phyloP scores from a whole-genome alignment of 1,140 invertebrate species.

The Zaprionus inermis region DNA sequence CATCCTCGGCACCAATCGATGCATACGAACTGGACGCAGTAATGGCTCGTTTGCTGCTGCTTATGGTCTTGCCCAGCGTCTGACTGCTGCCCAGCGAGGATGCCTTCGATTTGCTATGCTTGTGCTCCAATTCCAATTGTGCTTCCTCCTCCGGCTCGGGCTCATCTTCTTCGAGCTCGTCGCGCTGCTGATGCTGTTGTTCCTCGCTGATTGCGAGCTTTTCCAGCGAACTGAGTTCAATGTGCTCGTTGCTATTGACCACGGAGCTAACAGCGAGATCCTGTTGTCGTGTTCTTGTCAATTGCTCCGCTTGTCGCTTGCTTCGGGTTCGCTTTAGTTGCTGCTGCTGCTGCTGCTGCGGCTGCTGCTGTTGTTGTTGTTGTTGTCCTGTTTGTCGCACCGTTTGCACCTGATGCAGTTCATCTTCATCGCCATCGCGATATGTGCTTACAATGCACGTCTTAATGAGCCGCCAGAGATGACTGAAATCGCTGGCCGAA shows the following conservation, averaged over 20 bases:
- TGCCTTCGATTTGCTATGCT: constrained; percentile 74
- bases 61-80: constrained; percentile 67
- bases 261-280: constrained; percentile 21
- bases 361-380: constrained; percentile 20
- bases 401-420: constrained; percentile 42
- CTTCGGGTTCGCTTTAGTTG: constrained; percentile 1
- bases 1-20: constrained; percentile 51
- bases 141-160: constrained; percentile 27
- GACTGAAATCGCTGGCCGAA: constrained; percentile 94
- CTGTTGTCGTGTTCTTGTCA: constrained; percentile 45
- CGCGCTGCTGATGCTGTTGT: constrained; percentile 11
- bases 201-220: constrained; percentile 44
- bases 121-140: constrained; percentile 35
- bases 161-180: constrained; percentile 18
- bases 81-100: constrained; percentile 78
- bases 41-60: constrained; percentile 65
- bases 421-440: constrained; percentile 84
- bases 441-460: constrained; percentile 81
- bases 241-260: constrained; percentile 62
- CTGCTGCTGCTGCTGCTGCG: constrained; percentile 13
- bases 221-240: constrained; percentile 71
- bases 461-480: constrained; percentile 95
- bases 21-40: constrained; percentile 73
- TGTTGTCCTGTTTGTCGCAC: neutral
- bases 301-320: constrained; percentile 48